phyloP scores from a whole-genome alignment of 2,888 invertebrate genomes.

The Eupithecia subfuscata region DNA sequence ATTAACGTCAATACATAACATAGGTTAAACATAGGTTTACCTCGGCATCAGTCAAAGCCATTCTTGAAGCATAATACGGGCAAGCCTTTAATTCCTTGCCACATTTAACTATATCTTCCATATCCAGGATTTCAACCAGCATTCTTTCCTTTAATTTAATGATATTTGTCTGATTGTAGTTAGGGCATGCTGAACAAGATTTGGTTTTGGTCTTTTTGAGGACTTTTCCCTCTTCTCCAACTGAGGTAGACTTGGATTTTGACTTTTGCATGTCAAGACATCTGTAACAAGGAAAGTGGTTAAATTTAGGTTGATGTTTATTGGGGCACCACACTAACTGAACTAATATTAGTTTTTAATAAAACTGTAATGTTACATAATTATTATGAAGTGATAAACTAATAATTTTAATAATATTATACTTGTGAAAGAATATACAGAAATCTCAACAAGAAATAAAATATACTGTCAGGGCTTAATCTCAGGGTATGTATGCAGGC shows the following conservation, averaged over 20 bases:
- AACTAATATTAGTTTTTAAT: too few species aligned
- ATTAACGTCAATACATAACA: too few species aligned
- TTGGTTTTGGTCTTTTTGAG: slow-evolving; percentile 85
- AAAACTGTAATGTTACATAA: too few species aligned
- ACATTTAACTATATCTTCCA: slow-evolving; percentile 91
- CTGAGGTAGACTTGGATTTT: slow-evolving; percentile 82
- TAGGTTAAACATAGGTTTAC: too few species aligned
- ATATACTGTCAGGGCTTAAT: too few species aligned
- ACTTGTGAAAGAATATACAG: too few species aligned
- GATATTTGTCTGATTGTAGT: slow-evolving; percentile 85
- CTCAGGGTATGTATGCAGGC: too few species aligned
- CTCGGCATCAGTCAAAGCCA: slow-evolving; percentile 93
- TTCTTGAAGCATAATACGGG: slow-evolving; percentile 96
- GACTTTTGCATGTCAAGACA: slow-evolving; percentile 92
- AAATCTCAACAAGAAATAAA: neutral
- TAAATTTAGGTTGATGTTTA: neutral
- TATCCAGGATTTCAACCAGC: slow-evolving; percentile 90
- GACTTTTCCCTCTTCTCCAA: slow-evolving; percentile 84
- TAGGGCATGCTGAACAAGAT: slow-evolving; percentile 86
- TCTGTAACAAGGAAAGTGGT: slow-evolving; percentile 63
- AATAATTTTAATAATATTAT: too few species aligned
- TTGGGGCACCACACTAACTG: neutral
- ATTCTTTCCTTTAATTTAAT: slow-evolving; percentile 86
- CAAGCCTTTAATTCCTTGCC: slow-evolving; percentile 91
- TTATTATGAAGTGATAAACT: too few species aligned